phyloP scores from a whole-genome alignment of 1,140 invertebrate species.

The Ceratosolen solmsi region DNA sequence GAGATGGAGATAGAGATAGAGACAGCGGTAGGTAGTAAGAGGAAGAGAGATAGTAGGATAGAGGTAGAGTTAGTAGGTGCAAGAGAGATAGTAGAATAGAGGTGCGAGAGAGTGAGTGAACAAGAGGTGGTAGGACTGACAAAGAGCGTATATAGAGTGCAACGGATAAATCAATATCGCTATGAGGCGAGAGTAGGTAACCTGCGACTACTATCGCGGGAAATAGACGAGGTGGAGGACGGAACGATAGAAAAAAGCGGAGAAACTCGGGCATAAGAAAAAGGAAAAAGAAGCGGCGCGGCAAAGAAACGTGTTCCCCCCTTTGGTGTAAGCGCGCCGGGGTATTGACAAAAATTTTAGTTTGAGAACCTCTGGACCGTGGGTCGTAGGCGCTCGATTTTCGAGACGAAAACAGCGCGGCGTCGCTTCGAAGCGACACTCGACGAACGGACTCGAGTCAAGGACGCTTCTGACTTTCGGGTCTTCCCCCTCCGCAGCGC shows the following conservation, averaged over 20 bases:
- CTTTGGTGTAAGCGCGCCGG: background rate
- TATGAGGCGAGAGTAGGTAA: slow-evolving; percentile 40
- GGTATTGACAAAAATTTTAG: background rate
- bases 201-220: slow-evolving; percentile 48
- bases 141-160: slow-evolving; percentile 44
- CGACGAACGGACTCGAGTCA: background rate
- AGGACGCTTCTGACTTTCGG: slow-evolving; percentile 35
- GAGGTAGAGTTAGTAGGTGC: background rate
- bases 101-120: background rate
- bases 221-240: background rate
- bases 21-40: background rate
- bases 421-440: background rate
- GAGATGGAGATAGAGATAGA: background rate
- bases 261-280: background rate
- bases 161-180: slow-evolving; percentile 61
- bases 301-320: background rate
- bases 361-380: slow-evolving; percentile 22
- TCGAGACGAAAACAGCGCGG: slow-evolving; percentile 30
- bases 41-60: background rate
- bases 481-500: background rate
- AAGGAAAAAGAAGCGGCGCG: background rate
- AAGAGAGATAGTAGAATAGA: background rate
- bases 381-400: slow-evolving; percentile 43
- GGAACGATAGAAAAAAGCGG: background rate
- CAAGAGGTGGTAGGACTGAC: background rate